Conservation (phyloP, 2,888 invertebrate species). For the Parnassius apollo region DNA sequence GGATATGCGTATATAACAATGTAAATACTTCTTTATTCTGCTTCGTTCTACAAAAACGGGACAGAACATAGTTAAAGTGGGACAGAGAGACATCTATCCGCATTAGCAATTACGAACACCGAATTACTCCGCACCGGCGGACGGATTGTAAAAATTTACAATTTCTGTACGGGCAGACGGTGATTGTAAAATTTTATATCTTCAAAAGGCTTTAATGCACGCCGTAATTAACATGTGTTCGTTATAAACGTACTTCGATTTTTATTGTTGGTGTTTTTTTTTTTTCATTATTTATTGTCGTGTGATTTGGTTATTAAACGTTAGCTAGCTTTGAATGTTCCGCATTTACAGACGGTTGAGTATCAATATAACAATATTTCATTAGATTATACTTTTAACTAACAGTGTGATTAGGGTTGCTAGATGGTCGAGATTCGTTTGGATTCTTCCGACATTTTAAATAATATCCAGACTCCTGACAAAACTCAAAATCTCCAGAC, state of each 20-base stretch:
- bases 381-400: too few species aligned
- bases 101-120: slow-evolving; percentile 26
- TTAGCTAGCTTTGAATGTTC: not conserved
- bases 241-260: slow-evolving; percentile 43
- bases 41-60: not conserved
- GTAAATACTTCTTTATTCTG: not conserved
- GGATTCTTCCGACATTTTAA: too few species aligned
- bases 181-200: slow-evolving; percentile 44
- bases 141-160: slow-evolving; percentile 56
- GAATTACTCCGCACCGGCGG: slow-evolving; percentile 25
- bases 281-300: slow-evolving; percentile 33
- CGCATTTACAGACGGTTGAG: not conserved
- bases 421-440: too few species aligned
- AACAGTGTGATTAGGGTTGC: too few species aligned
- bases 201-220: slow-evolving; percentile 32
- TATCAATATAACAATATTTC: too few species aligned
- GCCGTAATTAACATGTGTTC: slow-evolving; percentile 46
- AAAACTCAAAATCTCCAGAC: too few species aligned
- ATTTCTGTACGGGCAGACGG: slow-evolving; percentile 37
- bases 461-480: too few species aligned
- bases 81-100: slow-evolving; percentile 7
- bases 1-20: not conserved
- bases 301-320: slow-evolving; percentile 21
- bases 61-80: slow-evolving; percentile 1
- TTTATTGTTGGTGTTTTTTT: slow-evolving; percentile 39